Evolutionary conservation across 37 sponge, comb jelly and placozoan species (phyloP).

Genomic region (Petrosia ficiformis): DNA sequence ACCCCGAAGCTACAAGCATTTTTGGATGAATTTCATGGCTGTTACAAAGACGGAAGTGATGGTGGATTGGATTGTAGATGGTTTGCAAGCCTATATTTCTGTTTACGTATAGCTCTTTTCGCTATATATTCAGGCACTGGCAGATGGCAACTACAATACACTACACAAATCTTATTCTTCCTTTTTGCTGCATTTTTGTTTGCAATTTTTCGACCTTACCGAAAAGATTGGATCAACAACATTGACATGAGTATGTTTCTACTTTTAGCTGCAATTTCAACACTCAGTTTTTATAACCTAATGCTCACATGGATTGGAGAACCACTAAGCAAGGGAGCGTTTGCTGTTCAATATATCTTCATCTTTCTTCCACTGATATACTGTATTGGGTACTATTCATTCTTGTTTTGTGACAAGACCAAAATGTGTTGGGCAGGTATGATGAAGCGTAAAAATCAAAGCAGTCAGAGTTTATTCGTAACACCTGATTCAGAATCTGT

Average conservation of each 20-base stretch:
- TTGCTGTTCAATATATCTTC: slow-evolving; percentile 24
- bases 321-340: background rate
- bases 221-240: background rate
- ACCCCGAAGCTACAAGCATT: background rate
- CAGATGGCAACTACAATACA: background rate
- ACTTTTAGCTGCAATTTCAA: background rate
- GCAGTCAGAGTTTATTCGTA: background rate
- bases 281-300: background rate
- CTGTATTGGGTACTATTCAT: background rate
- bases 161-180: background rate
- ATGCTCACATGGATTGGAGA: background rate
- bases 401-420: slow-evolving; percentile 1
- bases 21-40: slow-evolving; percentile 2
- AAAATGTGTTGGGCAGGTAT: background rate
- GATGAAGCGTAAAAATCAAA: background rate
- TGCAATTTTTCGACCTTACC: background rate
- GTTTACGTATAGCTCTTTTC: background rate
- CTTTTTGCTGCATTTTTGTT: background rate
- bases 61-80: background rate
- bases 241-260: background rate
- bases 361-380: slow-evolving; percentile 40
- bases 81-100: slow-evolving; percentile 8
- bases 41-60: slow-evolving; percentile 4
- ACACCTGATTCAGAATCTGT: background rate
- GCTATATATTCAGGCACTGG: background rate